Base-by-base conservation (phyloP, 2,888 invertebrate species). In the Phlogophora meticulosa region DNA sequence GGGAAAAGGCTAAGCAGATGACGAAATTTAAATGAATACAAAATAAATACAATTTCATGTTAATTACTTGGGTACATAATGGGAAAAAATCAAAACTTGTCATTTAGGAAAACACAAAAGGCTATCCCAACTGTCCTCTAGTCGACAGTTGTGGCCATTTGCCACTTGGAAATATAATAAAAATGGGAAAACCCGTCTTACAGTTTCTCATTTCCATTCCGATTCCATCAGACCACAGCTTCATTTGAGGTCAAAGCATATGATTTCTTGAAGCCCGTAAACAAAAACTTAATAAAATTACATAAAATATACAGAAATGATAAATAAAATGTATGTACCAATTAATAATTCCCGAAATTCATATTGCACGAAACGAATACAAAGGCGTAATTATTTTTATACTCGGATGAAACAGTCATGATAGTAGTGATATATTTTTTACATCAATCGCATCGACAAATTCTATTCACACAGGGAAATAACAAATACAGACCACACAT, bases 391-490 rank as follows among this genome's bases (percentile, higher is more conserved):
- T 55, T 17, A 57, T 55, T 42, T 51, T 56, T 67, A 52, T 73
- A 76, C 28, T 52, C n/a, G 17, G 78, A 56, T 45, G 51, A 59
- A 76, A 59, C 46, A 9, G 13, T 40, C 58, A 13, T 59, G 78
- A 73, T 72, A 42, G 22, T 73, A 58, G 57, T 4, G 1, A n/a
- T 46, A 24, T 68, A 34, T 53, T 63, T 71, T 45, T n/a, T 5
- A 24, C n/a, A 46, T 1, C 2, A 1, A n/a, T 9, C 49, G 11
- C 7, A 45, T 28, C 17, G 13, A 45, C 0, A 49, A 55, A n/a
- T 24, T 2, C 1, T 17, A 7, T 57, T 49, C 11, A 7, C 0
- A 40, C 20, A 11, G 34, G 17, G 24, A 43, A 34, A 51, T 20
- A 38, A 11, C 22, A 7, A 38, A 40, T 36, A 1, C 17, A 15